Evolutionary conservation across 2,888 invertebrate species (phyloP), one percentile per base, ranked within the genome.

Genomic region (Rhaphigaster nebulosa): DNA sequence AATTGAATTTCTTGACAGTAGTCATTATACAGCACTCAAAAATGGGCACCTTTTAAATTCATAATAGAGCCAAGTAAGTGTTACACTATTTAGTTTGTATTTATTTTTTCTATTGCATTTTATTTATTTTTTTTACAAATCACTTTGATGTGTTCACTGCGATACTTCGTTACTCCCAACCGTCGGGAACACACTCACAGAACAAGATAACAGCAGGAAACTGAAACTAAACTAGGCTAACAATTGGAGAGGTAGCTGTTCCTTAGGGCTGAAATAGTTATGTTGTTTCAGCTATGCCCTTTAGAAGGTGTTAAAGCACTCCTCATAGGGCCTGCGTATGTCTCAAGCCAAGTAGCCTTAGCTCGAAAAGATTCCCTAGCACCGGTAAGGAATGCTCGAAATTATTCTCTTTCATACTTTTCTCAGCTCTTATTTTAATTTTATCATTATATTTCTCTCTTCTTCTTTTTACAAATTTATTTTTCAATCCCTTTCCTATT

Each of bases 201-300:
- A 50, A 76, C 70, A 76, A 38, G 34, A 76, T 38, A 76, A 76
- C 20, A 76, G 20, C 34, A 76, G 10, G 70, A 76, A 76, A 20
- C 70, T 76, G 38, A 76, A 76, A 76, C 65, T 76, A 34, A 20
- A 8, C 70, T 76, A 76, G 38, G 38, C 34, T 76, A 76, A 76
- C 34, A 38, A 23, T 76, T 76, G 70, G 70, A 38, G 34, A 76
- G 70, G 70, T 76, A 76, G 70, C 34, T 76, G 70, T 38, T 34
- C 34, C 8, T 20, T 38, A 76, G 41, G 84, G 84, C 84, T 84
- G 84, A 87, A 52, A 87, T 70, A 70, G 90, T 90, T 91, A 87
- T 91, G 87, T 91, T 92, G 91, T 91, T 91, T 91, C 91, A 92
- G 92, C 91, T 91, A 65, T 91, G 92, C 90, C 92, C 92, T 90